Evolutionary conservation across 2,797 vertebrate species (phyloP).

Genomic region (Myotis findleyi): DNA sequence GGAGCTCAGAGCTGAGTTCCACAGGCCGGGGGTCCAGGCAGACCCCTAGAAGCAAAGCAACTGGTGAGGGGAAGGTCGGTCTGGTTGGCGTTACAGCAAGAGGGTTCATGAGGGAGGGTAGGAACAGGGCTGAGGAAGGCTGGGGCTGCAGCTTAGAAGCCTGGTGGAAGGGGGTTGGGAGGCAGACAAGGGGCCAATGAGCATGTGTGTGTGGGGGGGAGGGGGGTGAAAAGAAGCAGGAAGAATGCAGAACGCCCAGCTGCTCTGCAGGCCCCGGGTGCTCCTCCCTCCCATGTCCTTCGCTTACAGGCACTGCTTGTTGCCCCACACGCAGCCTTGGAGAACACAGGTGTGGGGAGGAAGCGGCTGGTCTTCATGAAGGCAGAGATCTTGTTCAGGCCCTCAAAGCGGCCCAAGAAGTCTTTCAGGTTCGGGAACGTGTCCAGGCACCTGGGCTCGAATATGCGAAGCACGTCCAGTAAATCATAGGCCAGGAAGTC

Average conservation of each 20-base stretch:
- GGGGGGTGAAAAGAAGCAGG: background rate
- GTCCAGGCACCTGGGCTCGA: slow-evolving; percentile 91
- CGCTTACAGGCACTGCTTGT: rapidly evolving
- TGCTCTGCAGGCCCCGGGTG: background rate
- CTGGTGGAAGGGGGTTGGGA: background rate
- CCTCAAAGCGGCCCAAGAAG: slow-evolving; percentile 91
- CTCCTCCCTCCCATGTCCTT: background rate
- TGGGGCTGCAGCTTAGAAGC: background rate
- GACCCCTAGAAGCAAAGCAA: background rate
- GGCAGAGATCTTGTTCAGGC: slow-evolving; percentile 91
- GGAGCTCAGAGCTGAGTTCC: background rate
- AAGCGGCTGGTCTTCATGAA: slow-evolving; percentile 93
- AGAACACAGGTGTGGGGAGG: slow-evolving; percentile 90
- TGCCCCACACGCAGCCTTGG: slow-evolving; percentile 82
- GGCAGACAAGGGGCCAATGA: too few species aligned
- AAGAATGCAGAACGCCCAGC: background rate
- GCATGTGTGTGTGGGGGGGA: too few species aligned
- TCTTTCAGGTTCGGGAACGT: slow-evolving; percentile 91
- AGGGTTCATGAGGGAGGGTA: too few species aligned
- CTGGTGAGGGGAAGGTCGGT: background rate
- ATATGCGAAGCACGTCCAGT: slow-evolving; percentile 92
- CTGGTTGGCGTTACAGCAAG: background rate
- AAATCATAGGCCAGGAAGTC: slow-evolving; percentile 94
- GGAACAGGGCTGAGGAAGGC: too few species aligned
- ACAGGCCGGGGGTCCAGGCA: rapidly evolving